These are phyloP conservation scores for Epizoanthus ramosus DNA, from an alignment of 92 coral and sea anemone genomes.

Conservation along the genomic window DNA sequence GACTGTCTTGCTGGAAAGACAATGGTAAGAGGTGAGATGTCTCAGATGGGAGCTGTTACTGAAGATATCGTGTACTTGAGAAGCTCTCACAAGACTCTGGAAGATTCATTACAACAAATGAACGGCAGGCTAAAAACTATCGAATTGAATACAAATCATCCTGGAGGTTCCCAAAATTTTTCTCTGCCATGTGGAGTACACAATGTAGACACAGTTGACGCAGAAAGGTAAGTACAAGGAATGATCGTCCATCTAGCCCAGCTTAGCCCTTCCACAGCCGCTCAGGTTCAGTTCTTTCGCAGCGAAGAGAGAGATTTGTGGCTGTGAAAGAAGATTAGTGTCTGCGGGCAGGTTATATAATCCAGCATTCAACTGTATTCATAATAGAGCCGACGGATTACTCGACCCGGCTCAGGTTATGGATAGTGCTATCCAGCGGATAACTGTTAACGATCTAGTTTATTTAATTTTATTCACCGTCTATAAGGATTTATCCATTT, in stretches of 20 bases:
- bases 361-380: too few species aligned
- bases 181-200: neutral
- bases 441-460: too few species aligned
- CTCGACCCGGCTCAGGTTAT: too few species aligned
- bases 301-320: too few species aligned
- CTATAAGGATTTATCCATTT: too few species aligned
- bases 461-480: too few species aligned
- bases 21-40: neutral
- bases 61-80: neutral
- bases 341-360: too few species aligned
- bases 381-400: too few species aligned
- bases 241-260: neutral
- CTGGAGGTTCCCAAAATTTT: neutral
- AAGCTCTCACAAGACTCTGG: neutral
- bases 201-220: neutral
- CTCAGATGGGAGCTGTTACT: neutral
- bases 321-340: too few species aligned
- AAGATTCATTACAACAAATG: neutral
- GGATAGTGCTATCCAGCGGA: too few species aligned
- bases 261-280: too few species aligned
- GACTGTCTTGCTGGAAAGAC: neutral
- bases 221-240: neutral
- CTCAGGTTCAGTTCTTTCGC: too few species aligned
- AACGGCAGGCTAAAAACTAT: neutral
- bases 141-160: neutral